A percentile compares a stretch with the other conserved stretches of the same genome.
These are phyloP conservation scores for Trissolcus japonicus DNA, from an alignment of 2,888 invertebrate genomes.

Conservation along the genomic window DNA sequence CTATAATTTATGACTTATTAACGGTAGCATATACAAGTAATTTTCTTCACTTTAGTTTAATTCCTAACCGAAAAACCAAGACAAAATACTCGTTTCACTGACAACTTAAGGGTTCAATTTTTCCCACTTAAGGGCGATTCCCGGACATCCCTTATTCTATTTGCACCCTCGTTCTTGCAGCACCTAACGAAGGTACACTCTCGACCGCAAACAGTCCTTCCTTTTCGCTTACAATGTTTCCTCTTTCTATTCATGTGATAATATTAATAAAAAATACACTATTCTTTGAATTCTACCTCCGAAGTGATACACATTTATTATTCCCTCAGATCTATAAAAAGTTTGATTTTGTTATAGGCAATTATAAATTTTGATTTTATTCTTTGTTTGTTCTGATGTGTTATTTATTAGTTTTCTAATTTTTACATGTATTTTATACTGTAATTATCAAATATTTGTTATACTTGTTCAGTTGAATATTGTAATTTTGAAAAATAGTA, in stretches of 20 bases:
- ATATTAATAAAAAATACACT: conserved; percentile 7
- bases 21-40: conserved; percentile 29
- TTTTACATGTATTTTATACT: too few relatives aligned
- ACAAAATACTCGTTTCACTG: conserved; percentile 52
- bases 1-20: conserved; percentile 47
- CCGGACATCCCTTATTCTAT: conserved; percentile 58
- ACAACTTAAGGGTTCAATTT: conserved; percentile 57
- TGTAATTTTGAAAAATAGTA: too few relatives aligned
- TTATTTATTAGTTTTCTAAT: too few relatives aligned
- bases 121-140: conserved; percentile 61
- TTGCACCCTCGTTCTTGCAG: conserved; percentile 56
- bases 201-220: conserved; percentile 60
- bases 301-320: not conserved
- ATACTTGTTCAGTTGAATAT: too few relatives aligned
- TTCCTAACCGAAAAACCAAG: conserved; percentile 52
- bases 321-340: too few relatives aligned
- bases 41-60: conserved; percentile 31
- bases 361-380: too few relatives aligned
- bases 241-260: conserved; percentile 20
- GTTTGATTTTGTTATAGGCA: too few relatives aligned
- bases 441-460: too few relatives aligned
- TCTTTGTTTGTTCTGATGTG: too few relatives aligned
- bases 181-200: conserved; percentile 62
- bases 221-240: conserved; percentile 25
- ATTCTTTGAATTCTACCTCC: too few relatives aligned